Percentiles rank a stretch among this genome's conserved stretches.
These are phyloP conservation scores for Steatornis caripensis DNA, from an alignment of 2,113 vertebrate genomes.

Conservation along the genomic window DNA sequence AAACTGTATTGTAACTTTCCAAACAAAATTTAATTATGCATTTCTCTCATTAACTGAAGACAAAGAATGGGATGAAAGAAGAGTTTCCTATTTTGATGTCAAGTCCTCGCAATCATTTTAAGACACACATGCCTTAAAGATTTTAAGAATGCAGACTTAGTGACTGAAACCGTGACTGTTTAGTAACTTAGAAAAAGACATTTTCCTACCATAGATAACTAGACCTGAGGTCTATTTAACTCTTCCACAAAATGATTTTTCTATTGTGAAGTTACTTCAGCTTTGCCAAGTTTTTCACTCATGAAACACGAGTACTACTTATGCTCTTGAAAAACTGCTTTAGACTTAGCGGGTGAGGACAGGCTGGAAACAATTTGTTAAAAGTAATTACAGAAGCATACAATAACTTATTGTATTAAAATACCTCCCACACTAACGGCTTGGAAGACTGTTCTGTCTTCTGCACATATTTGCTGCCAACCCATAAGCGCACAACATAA, in stretches of 20 bases:
- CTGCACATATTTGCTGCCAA: not conserved
- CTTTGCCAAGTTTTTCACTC: not conserved
- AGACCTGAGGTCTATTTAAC: not conserved
- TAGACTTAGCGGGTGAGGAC: not conserved
- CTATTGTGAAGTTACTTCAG: not conserved
- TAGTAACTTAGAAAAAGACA: not conserved
- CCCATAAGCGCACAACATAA: not conserved
- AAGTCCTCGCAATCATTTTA: not conserved
- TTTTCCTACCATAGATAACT: not conserved
- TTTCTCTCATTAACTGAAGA: conserved; percentile 22
- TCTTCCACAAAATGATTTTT: not conserved
- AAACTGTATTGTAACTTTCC: not conserved
- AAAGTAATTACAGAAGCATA: conserved; percentile 9
- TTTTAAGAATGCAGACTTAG: not conserved
- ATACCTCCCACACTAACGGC: not conserved
- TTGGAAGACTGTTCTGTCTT: not conserved
- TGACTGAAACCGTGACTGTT: not conserved
- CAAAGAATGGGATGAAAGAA: not conserved
- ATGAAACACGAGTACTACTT: not conserved
- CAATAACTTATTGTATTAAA: conserved; percentile 4
- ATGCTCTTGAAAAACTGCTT: not conserved
- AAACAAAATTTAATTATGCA: not conserved
- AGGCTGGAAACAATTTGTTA: not conserved
- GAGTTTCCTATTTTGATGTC: not conserved
- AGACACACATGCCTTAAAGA: not conserved